Evolutionary conservation across 1,140 invertebrate species (phyloP), one percentile per base, ranked within the genome.

Genomic region (Diachasma alloeum): DNA sequence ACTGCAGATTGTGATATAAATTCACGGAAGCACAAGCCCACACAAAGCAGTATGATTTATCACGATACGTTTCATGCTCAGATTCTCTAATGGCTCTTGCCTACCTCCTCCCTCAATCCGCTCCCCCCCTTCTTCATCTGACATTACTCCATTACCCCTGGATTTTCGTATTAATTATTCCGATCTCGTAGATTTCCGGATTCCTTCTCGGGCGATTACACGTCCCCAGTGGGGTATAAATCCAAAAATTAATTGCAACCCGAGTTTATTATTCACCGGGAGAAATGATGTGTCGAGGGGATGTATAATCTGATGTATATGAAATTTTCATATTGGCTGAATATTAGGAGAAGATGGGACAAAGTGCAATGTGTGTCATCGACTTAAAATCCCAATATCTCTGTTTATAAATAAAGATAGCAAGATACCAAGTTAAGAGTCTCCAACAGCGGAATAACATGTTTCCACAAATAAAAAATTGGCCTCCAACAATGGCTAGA

Each of bases 41-140:
- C 56, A 74, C 39, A 74, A 63, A 74, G 37, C 31, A 39, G n/a
- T 39, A 39, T 74, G 72, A 74, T 74, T 74, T 74, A 74, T 74
- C 36, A 56, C 15, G 72, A 74, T 74, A 74, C 56, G 17, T 74
- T 74, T 67, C 72, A 74, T 74, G 72, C 72, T 13, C 56, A 67
- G 56, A 66, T 74, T 74, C 72, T 63, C 48, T 67, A 67, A 74
- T 74, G 59, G 72, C 39, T 59, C 48, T 53, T 53, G 15, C 48
- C n/a, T 63, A 24, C 24, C 59, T 1, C 24, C 4, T 42, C n/a
- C 11, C n/a, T n/a, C 48, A 11, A 59, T 73, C 24, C 11, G 9
- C 19, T 39, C 36, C 48, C 59, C 36, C 53, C 56, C 24, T 63
- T 22, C 37, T 36, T 3, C 15, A 31, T 31, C 31, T 31, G 31